Evolutionary conservation across 2,113 vertebrate genomes (phyloP).

Genomic region (Poeciliopsis turrubarensis): DNA sequence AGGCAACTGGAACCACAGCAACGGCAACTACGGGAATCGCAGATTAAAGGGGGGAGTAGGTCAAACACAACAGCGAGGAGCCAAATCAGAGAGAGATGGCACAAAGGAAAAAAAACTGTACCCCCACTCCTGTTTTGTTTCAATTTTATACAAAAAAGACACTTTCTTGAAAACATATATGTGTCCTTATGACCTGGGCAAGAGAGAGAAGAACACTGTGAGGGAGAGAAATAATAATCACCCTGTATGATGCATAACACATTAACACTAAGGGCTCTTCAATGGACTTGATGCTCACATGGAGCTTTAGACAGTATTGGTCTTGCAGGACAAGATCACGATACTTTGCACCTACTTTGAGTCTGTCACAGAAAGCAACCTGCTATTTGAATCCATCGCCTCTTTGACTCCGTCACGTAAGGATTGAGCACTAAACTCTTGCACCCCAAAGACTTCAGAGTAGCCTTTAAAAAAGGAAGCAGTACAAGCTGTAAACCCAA

Average conservation of each 20-base stretch:
- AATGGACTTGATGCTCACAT: conserved; percentile 62
- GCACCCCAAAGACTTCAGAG: conserved; percentile 61
- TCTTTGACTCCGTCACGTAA: conserved; percentile 32
- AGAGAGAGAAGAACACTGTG: conserved; percentile 71
- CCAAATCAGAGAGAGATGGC: conserved; percentile 75
- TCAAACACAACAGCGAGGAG: conserved; percentile 75
- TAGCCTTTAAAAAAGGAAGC: conserved; percentile 50
- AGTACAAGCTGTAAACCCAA: conserved; percentile 22
- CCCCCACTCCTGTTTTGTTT: conserved; percentile 2
- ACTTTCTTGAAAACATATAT: conserved; percentile 14
- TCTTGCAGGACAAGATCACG: conserved; percentile 77
- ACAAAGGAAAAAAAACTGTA: conserved; percentile 45
- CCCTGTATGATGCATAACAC: conserved; percentile 54
- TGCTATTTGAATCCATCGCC: conserved; percentile 41
- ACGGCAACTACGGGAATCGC: conserved; percentile 69
- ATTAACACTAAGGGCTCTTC: conserved; percentile 80
- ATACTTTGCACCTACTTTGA: conserved; percentile 50
- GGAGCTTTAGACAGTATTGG: conserved; percentile 59
- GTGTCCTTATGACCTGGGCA: conserved; percentile 33
- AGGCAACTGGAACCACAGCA: conserved; percentile 69
- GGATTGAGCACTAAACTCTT: conserved; percentile 45
- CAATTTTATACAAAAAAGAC: conserved; percentile 36
- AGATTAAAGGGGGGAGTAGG: conserved; percentile 80
- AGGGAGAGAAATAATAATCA: conserved; percentile 52
- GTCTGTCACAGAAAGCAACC: conserved; percentile 40